phyloP scores from a whole-genome alignment of 2,888 invertebrate species.

The Melolontha melolontha region DNA sequence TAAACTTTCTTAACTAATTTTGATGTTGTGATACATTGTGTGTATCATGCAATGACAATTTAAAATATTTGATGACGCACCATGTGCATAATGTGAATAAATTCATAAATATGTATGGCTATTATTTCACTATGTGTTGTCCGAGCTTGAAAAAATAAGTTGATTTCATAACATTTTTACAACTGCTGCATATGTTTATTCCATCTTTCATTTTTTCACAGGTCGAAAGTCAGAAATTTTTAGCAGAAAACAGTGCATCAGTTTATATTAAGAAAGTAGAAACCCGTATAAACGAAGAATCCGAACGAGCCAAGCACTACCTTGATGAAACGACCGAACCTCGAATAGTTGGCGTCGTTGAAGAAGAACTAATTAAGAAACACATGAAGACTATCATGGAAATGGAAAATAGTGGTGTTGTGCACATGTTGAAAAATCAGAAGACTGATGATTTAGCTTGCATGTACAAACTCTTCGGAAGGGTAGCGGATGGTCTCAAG shows the following conservation, averaged over 20 bases:
- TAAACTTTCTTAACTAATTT: no score
- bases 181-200: no score
- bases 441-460: constrained; percentile 97
- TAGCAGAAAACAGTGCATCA: constrained; percentile 97
- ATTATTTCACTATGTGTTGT: no score
- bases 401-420: constrained; percentile 99
- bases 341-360: constrained; percentile 95
- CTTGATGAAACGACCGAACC: constrained; percentile 97
- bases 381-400: constrained; percentile 98
- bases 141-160: no score
- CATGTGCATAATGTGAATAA: no score
- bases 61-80: no score
- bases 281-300: constrained; percentile 96
- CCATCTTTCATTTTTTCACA: constrained; percentile 54
- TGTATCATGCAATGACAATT: background rate
- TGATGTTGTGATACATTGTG: background rate
- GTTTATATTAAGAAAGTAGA: constrained; percentile 99
- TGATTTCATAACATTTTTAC: no score
- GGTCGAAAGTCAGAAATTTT: constrained; percentile 98
- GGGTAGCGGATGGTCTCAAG: constrained; percentile 92
- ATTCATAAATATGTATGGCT: no score
- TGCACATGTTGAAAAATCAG: constrained; percentile 97
- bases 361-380: constrained; percentile 97
- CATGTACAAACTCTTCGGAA: constrained; percentile 96
- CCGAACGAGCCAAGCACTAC: constrained; percentile 97